Conservation (phyloP, 2,797 vertebrate genomes). For the Enteromius unitaeniatus region DNA sequence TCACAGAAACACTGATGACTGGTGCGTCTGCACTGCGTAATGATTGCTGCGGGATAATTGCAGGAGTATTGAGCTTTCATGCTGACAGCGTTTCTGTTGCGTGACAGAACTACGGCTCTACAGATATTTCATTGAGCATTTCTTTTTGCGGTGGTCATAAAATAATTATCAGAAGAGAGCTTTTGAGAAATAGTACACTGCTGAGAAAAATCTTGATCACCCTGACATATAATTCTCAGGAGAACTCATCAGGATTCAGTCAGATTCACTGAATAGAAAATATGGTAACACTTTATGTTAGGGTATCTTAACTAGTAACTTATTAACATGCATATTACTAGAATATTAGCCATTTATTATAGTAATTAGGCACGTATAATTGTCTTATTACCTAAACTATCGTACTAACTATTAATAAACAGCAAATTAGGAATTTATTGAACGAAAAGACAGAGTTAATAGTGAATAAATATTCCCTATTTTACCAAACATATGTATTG, state of each 20-base stretch:
- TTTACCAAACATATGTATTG: neutral
- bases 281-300: too few species aligned
- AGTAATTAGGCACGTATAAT: too few species aligned
- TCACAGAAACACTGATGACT: constrained; percentile 6
- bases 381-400: too few species aligned
- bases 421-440: too few species aligned
- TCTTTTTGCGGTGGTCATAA: neutral
- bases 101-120: neutral
- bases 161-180: constrained; percentile 7
- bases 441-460: too few species aligned
- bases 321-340: too few species aligned
- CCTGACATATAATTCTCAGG: neutral
- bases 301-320: too few species aligned
- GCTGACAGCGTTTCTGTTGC: neutral
- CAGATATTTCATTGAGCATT: neutral
- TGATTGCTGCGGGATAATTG: constrained; percentile 4
- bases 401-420: too few species aligned
- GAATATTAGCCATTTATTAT: too few species aligned
- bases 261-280: neutral
- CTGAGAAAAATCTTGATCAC: neutral
- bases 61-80: neutral
- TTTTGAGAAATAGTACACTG: neutral
- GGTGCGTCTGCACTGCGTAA: constrained; percentile 14
- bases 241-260: neutral
- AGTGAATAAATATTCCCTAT: too few species aligned